Conservation (phyloP, 2,113 vertebrate genomes). For the Myocastor coypus region DNA sequence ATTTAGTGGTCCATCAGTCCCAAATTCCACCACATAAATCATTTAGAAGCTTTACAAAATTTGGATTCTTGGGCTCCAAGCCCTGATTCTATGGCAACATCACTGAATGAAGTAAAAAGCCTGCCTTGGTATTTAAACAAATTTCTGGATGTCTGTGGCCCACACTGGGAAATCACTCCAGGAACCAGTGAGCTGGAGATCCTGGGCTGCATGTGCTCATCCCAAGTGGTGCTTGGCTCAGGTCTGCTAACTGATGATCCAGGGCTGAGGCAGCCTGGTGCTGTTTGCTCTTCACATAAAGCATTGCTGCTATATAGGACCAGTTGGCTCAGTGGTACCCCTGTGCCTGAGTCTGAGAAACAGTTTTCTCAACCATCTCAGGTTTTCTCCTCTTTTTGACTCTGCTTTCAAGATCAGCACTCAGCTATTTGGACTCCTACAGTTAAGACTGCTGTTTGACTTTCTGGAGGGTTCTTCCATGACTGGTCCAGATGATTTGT, state of each 20-base stretch:
- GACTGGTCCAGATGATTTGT: background rate
- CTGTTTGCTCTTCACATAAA: background rate
- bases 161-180: background rate
- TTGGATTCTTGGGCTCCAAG: background rate
- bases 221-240: background rate
- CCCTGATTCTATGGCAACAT: background rate
- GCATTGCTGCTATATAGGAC: background rate
- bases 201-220: fast-evolving
- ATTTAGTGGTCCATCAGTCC: background rate
- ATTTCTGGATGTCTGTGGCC: background rate
- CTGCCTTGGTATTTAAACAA: background rate
- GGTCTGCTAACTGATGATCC: background rate
- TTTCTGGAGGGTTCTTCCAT: background rate
- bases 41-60: background rate
- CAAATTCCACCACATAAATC: background rate
- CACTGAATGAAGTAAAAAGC: background rate
- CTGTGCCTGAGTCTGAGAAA: background rate
- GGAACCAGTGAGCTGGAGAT: background rate
- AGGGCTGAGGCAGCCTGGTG: background rate
- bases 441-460: background rate
- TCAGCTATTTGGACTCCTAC: background rate
- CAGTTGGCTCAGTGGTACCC: background rate
- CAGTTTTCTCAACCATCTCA: background rate
- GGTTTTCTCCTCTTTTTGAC: background rate
- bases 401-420: background rate